These are phyloP conservation scores for Mimas tiliae DNA, from an alignment of 2,888 invertebrate genomes.

Conservation along the genomic window DNA sequence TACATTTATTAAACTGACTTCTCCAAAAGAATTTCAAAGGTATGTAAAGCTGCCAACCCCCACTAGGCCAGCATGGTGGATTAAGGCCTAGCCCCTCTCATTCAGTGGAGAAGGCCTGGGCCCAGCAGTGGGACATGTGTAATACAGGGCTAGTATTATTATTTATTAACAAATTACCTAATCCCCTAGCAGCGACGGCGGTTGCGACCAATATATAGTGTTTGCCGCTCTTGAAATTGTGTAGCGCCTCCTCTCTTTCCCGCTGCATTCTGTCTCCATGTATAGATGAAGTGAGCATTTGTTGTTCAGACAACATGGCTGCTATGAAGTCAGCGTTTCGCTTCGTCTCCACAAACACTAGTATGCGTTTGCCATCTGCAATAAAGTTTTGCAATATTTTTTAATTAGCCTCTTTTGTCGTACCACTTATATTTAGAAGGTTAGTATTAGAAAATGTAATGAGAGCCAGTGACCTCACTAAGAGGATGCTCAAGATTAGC, in stretches of 20 bases:
- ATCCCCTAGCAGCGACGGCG: slow-evolving; percentile 96
- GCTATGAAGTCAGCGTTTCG: slow-evolving; percentile 96
- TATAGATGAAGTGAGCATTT: slow-evolving; percentile 96
- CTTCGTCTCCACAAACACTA: slow-evolving; percentile 97
- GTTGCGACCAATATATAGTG: slow-evolving; percentile 96
- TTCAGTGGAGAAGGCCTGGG: no score
- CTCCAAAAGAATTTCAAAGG: no score
- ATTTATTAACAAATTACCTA: slow-evolving; percentile 88
- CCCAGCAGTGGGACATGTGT: no score
- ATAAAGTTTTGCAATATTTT: slow-evolving; percentile 21
- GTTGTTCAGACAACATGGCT: slow-evolving; percentile 90
- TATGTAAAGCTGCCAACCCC: no score
- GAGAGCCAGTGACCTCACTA: no score
- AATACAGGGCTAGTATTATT: no score
- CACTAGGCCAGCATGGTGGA: no score
- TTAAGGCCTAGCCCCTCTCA: no score
- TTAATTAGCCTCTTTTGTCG: neutral
- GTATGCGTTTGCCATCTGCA: slow-evolving; percentile 79
- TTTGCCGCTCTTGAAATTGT: slow-evolving; percentile 92
- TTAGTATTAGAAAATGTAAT: no score
- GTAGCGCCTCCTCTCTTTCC: slow-evolving; percentile 97
- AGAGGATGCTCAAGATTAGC: no score
- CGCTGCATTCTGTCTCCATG: slow-evolving; percentile 98
- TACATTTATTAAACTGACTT: no score
- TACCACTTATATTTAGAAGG: no score